Conservation (phyloP, 2,113 vertebrate species). For the human region DNA sequence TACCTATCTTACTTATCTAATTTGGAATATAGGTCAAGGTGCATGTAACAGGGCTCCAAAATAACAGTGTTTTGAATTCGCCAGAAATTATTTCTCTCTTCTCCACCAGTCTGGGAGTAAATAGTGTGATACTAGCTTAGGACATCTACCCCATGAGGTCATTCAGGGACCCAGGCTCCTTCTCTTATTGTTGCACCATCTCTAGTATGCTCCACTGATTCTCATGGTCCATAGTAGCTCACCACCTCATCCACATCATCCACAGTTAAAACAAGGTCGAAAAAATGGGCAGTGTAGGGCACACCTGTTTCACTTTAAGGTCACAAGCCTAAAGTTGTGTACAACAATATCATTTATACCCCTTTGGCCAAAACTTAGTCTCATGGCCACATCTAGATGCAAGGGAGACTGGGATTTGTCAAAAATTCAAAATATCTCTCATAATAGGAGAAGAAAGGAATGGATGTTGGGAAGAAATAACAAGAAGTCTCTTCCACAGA, state of each 20-base stretch:
- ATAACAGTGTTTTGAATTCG: not conserved
- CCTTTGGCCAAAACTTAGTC: not conserved
- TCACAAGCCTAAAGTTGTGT: not conserved
- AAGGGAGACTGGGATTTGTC: not conserved
- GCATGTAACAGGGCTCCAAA: not conserved
- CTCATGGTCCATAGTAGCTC: not conserved
- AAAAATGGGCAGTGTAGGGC: not conserved
- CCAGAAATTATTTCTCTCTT: not conserved
- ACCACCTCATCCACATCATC: not conserved
- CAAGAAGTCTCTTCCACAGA: not conserved
- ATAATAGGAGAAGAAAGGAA: not conserved
- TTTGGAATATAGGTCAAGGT: not conserved
- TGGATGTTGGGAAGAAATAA: not conserved
- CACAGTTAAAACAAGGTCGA: not conserved
- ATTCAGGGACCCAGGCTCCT: not conserved
- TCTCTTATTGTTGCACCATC: not conserved
- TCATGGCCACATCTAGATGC: not conserved
- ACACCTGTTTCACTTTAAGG: not conserved
- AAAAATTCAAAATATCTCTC: not conserved
- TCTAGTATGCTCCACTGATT: not conserved
- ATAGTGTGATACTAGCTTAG: not conserved
- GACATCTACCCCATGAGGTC: not conserved
- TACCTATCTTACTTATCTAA: not conserved
- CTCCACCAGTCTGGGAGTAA: not conserved
- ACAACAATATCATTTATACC: not conserved